These are phyloP conservation scores for Mesoclemmys tuberculata DNA, from an alignment of 2,113 vertebrate genomes.

Conservation along the genomic window DNA sequence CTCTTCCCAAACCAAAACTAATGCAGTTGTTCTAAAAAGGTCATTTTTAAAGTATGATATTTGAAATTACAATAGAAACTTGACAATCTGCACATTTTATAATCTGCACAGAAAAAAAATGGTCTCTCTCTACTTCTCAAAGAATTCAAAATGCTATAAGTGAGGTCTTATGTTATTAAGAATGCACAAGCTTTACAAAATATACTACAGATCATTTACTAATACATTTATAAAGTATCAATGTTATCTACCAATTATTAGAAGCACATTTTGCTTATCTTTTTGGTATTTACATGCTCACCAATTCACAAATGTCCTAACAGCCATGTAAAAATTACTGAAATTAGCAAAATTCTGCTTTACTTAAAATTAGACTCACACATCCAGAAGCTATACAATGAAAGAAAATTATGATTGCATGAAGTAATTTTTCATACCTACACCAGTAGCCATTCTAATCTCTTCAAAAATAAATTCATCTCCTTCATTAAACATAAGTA, in stretches of 20 bases:
- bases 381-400: fast-evolving
- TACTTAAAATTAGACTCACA: neutral
- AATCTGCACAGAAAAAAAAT: neutral
- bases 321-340: neutral
- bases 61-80: neutral
- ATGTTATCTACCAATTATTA: neutral
- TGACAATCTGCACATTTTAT: neutral
- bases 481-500: constrained; percentile 88
- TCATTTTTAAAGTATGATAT: neutral
- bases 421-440: constrained; percentile 75
- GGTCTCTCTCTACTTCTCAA: neutral
- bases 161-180: neutral
- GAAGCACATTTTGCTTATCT: neutral
- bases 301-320: neutral
- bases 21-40: neutral
- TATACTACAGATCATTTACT: neutral
- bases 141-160: neutral
- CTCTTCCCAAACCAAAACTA: neutral
- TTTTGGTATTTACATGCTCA: neutral
- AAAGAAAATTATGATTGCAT: neutral
- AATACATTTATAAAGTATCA: neutral
- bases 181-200: neutral
- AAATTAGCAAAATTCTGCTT: neutral
- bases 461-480: constrained; percentile 85
- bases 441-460: constrained; percentile 82